Evolutionary conservation across 1,140 invertebrate genomes (phyloP), one percentile per base, ranked within the genome.

Genomic region (Leptopilina clavipes): DNA sequence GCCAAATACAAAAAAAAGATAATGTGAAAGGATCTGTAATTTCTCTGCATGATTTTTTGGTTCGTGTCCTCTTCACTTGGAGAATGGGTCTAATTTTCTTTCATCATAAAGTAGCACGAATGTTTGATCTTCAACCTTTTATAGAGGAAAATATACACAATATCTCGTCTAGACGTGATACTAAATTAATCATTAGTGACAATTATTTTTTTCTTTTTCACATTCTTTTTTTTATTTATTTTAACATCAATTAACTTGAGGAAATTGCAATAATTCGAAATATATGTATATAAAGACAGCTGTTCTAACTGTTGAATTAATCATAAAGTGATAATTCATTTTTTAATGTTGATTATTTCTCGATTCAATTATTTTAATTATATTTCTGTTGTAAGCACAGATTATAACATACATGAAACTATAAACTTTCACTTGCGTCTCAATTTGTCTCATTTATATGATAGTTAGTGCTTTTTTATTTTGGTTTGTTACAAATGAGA

Each of bases 11-110:
- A 54, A 40, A 31, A 40, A 76, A 70, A 72, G 37, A 25, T 75
- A 59, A 65, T 56, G 76, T 81, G 79, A 81, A 81, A 81, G 79
- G 79, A 71, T 59, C 79, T 76, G 77, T 81, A 78, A 81, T 81
- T 76, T 81, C 79, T 76, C 79, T 73, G 37, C 75, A 77, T 80
- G 75, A 74, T 76, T 72, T 76, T 72, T 76, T 76, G 72, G 65
- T 79, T 73, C 78, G 43, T 56, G 40, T 48, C 44, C 11, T 56
- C 73, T 22, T 31, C 59, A 14, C 77, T 43, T 37, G 18, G n/a
- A 73, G 73, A 37, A 40, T 37, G 45, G 59, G 72, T 78, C 22
- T 72, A 59, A 44, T 56, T 76, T 76, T 76, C 79, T 75, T n/a
- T 76, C 71, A 40, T 76, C 76, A 65, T 48, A 78, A 81, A 81